Evolutionary conservation across 2,797 vertebrate genomes (phyloP).

Genomic region (Tinamus major): DNA sequence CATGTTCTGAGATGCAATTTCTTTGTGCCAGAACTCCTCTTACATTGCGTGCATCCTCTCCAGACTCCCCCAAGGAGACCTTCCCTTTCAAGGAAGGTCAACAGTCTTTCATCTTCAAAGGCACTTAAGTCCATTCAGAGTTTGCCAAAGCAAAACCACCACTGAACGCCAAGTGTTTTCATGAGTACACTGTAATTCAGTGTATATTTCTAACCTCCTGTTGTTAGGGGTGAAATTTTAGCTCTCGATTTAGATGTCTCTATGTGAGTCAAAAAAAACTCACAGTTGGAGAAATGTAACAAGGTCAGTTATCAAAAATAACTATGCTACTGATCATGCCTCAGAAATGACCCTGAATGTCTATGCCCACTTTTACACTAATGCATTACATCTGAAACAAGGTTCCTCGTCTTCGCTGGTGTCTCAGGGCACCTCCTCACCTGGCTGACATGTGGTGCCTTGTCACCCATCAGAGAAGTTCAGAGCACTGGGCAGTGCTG

Average conservation of each 20-base stretch:
- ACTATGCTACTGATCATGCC: not conserved
- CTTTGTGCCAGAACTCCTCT: not conserved
- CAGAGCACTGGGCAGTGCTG: not conserved
- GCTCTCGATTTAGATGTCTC: not conserved
- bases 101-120: not conserved
- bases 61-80: not conserved
- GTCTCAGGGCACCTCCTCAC: not conserved
- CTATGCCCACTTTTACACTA: not conserved
- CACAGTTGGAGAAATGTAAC: not conserved
- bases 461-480: not conserved
- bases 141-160: not conserved
- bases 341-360: not conserved
- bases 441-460: not conserved
- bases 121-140: not conserved
- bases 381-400: not conserved
- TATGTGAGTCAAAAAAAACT: not conserved
- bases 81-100: not conserved
- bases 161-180: not conserved
- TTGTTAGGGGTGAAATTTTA: accelerated
- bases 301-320: not conserved
- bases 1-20: not conserved
- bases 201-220: not conserved
- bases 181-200: not conserved
- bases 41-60: not conserved
- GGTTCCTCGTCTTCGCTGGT: not conserved